Percentiles rank a stretch among this genome's conserved stretches.
Evolutionary conservation across 2,113 vertebrate species (phyloP).

Genomic region (Corydoras maculifer): DNA sequence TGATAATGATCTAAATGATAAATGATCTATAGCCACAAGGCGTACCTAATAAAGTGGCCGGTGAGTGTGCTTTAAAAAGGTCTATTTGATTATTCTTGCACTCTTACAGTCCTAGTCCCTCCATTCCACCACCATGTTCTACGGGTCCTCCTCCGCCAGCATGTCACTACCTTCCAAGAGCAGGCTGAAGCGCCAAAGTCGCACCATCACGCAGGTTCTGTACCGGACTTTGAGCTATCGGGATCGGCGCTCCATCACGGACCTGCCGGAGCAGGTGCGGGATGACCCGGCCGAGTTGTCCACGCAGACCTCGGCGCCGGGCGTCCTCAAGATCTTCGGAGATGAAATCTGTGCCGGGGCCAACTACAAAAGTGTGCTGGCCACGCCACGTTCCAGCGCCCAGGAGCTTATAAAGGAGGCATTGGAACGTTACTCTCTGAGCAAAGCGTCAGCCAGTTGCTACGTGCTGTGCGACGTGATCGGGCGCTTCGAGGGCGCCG

Average conservation of each 20-base stretch:
- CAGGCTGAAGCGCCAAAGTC: constrained; percentile 85
- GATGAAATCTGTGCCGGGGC: constrained; percentile 83
- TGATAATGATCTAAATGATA: no score
- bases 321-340: constrained; percentile 90
- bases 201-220: constrained; percentile 81
- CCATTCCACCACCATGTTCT: constrained; percentile 74
- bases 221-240: constrained; percentile 88
- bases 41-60: no score
- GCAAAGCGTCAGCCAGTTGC: constrained; percentile 65
- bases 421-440: constrained; percentile 84
- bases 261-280: constrained; percentile 54
- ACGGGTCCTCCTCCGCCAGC: constrained; percentile 76
- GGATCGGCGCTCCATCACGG: constrained; percentile 66
- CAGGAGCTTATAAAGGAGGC: constrained; percentile 89
- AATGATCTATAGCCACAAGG: no score
- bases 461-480: constrained; percentile 89
- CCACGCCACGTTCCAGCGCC: constrained; percentile 78
- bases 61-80: not conserved
- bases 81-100: not conserved
- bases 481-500: constrained; percentile 69
- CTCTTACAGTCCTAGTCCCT: constrained; percentile 47
- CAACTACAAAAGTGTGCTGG: constrained; percentile 94
- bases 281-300: constrained; percentile 90
- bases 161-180: constrained; percentile 87
- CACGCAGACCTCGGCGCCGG: constrained; percentile 85